Percentiles rank a stretch among this genome's conserved stretches.
These are phyloP conservation scores for Corydoras maculifer DNA, from an alignment of 2,113 vertebrate species.

Conservation along the genomic window DNA sequence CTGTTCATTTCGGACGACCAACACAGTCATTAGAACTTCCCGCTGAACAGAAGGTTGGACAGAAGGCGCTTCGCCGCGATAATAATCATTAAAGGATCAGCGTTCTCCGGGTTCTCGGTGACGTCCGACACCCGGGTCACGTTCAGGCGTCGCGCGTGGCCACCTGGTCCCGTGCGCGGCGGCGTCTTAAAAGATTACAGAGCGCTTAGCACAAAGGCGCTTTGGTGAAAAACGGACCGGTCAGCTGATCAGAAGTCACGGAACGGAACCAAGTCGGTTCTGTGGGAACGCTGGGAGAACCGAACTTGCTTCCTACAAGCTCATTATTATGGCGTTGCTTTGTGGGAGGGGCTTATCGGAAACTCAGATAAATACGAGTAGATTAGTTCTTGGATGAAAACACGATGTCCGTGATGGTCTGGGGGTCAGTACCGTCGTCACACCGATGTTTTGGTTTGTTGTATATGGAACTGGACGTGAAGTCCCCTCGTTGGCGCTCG, in stretches of 20 bases:
- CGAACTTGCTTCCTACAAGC: too few relatives aligned
- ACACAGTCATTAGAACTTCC: background rate
- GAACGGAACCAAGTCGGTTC: too few relatives aligned
- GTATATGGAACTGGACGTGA: too few relatives aligned
- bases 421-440: too few relatives aligned
- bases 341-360: too few relatives aligned
- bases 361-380: too few relatives aligned
- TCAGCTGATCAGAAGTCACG: slow-evolving; percentile 44
- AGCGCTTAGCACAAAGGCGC: slow-evolving; percentile 51
- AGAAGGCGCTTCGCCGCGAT: slow-evolving; percentile 22
- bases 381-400: too few relatives aligned
- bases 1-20: background rate
- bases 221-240: slow-evolving; percentile 26
- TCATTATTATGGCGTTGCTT: too few relatives aligned
- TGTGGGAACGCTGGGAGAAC: too few relatives aligned
- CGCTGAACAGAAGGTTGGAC: slow-evolving; percentile 20
- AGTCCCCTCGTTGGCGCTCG: too few relatives aligned
- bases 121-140: slow-evolving; percentile 9
- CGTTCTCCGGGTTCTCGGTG: background rate
- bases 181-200: slow-evolving; percentile 56
- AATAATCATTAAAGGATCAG: slow-evolving; percentile 21
- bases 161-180: slow-evolving; percentile 48
- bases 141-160: slow-evolving; percentile 16
- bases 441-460: too few relatives aligned
- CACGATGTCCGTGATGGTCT: too few relatives aligned